Percentiles rank a stretch among this genome's conserved stretches.
These are phyloP conservation scores for Trachops cirrhosus DNA, from an alignment of 2,797 vertebrate genomes.

Conservation along the genomic window DNA sequence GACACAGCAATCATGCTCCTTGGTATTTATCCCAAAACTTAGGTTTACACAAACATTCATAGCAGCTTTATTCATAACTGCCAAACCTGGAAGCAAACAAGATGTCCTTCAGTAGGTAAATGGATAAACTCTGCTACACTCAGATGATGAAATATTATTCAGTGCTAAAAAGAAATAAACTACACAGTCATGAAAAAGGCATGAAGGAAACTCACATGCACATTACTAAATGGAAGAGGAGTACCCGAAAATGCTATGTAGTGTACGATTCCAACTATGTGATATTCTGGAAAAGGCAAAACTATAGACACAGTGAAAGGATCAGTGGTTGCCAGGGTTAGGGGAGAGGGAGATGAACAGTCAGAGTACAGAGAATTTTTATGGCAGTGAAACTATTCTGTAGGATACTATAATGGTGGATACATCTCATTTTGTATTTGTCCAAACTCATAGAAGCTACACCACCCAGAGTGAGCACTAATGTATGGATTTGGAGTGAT, in stretches of 20 bases:
- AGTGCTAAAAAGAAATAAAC: not conserved
- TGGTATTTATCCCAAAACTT: not conserved
- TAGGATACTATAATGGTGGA: not conserved
- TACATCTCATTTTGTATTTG: not conserved
- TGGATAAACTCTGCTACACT: not conserved
- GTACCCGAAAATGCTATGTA: not conserved
- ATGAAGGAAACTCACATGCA: not conserved
- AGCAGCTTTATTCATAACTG: not conserved
- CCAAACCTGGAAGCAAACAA: not conserved
- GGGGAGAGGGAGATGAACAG: not conserved
- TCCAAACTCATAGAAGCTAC: not conserved
- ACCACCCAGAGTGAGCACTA: not conserved
- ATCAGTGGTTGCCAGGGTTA: not conserved
- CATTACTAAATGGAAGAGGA: not conserved
- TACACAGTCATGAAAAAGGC: not conserved
- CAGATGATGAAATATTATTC: not conserved
- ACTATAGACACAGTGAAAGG: not conserved
- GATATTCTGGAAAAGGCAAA: not conserved
- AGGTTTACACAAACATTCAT: not conserved
- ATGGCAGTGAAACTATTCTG: not conserved
- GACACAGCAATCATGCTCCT: not conserved
- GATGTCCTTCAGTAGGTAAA: not conserved
- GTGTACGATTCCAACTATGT: not conserved
- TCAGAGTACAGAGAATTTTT: not conserved
- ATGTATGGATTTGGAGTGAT: not conserved